Evolutionary conservation across 2,113 vertebrate species (phyloP).

Genomic region (Notarius quadriscutis): DNA sequence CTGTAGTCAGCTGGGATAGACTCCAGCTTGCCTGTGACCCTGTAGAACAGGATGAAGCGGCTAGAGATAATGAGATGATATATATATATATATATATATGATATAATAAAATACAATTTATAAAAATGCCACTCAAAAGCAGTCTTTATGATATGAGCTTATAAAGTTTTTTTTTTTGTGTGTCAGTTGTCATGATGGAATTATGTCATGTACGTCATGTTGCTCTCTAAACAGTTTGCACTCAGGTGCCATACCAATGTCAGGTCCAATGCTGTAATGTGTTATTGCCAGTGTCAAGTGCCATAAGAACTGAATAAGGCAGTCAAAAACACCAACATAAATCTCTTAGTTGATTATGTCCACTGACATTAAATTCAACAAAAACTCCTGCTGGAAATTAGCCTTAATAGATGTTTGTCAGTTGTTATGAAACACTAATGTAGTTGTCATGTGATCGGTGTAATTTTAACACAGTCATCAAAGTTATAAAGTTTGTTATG

Average conservation of each 20-base stretch:
- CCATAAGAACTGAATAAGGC: not conserved
- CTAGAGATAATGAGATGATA: no score
- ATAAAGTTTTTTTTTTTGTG: not conserved
- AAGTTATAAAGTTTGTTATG: not conserved
- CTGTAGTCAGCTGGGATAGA: no score
- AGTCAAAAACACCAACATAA: not conserved
- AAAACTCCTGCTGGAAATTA: not conserved
- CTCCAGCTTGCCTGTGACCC: no score
- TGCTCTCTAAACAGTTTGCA: no score
- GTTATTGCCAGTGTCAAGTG: no score
- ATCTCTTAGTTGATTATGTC: not conserved
- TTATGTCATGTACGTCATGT: no score
- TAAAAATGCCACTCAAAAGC: not conserved
- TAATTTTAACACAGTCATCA: not conserved
- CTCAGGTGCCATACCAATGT: no score
- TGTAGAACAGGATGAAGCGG: no score
- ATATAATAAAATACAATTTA: not conserved
- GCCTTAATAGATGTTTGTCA: not conserved
- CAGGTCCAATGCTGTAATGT: no score
- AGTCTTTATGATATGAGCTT: not conserved
- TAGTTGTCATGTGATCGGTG: not conserved
- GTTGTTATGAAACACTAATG: not conserved
- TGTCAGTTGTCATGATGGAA: not conserved
- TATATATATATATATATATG: no score
- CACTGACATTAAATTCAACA: not conserved